phyloP scores from a whole-genome alignment of 2,888 invertebrate species.

The Drosophila kanekoi region DNA sequence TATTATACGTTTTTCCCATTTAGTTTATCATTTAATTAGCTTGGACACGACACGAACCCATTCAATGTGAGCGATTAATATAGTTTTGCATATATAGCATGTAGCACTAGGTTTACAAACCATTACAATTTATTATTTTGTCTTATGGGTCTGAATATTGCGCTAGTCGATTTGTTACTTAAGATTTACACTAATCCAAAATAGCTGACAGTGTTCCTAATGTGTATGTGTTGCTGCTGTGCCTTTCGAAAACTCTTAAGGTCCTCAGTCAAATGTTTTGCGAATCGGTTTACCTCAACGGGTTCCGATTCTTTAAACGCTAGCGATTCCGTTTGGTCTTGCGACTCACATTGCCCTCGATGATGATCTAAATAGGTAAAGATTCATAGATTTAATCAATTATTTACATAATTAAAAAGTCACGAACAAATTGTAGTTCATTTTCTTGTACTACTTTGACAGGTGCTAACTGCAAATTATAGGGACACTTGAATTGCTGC shows the following conservation, averaged over 20 bases:
- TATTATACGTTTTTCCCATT: constrained; percentile 18
- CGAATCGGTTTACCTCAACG: constrained; percentile 82
- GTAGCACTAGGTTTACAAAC: constrained; percentile 28
- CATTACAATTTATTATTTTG: constrained; percentile 1
- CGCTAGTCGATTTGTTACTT: constrained; percentile 40
- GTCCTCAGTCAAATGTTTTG: constrained; percentile 33
- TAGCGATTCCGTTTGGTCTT: constrained; percentile 85
- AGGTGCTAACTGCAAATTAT: constrained; percentile 12
- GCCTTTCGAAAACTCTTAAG: constrained; percentile 10
- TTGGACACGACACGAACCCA: constrained; percentile 42
- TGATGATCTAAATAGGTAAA: constrained; percentile 80
- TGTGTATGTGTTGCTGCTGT: constrained; percentile 7
- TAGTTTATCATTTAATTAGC: constrained; percentile 17
- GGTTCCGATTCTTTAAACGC: constrained; percentile 83
- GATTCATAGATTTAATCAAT: constrained; percentile 6
- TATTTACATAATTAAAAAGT: not conserved
- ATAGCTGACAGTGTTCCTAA: constrained; percentile 13
- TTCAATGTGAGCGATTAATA: constrained; percentile 43
- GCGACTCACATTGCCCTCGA: constrained; percentile 85
- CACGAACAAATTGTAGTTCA: not conserved
- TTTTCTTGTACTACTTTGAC: not conserved
- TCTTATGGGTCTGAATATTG: constrained; percentile 30
- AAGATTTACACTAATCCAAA: constrained; percentile 31
- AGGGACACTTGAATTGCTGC: constrained; percentile 67
- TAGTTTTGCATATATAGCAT: constrained; percentile 19